Evolutionary conservation across 2,888 invertebrate genomes (phyloP).

Genomic region (Ganaspis brasiliensis): DNA sequence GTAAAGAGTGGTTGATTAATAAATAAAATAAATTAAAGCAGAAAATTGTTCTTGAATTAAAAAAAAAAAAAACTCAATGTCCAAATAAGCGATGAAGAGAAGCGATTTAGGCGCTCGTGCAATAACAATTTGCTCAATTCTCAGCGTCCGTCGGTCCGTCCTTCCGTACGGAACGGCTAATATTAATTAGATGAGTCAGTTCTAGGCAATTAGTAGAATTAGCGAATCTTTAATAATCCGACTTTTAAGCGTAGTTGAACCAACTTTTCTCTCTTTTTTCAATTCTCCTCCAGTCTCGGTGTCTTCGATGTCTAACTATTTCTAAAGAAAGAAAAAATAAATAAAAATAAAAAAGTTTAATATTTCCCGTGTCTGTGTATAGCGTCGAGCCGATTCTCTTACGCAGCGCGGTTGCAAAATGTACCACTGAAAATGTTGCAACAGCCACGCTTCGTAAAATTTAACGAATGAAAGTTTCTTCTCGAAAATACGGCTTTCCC

Average conservation of each 20-base stretch:
- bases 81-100: no score
- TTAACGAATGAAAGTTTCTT: slow-evolving; percentile 36
- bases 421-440: slow-evolving; percentile 48
- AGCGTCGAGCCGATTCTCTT: slow-evolving; percentile 53
- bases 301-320: slow-evolving; percentile 71
- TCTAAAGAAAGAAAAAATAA: slow-evolving; percentile 57
- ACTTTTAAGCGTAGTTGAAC: slow-evolving; percentile 30
- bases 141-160: slow-evolving; percentile 78
- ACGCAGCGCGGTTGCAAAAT: slow-evolving; percentile 72
- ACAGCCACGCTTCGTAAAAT: slow-evolving; percentile 43
- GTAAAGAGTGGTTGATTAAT: slow-evolving; percentile 41
- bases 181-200: slow-evolving; percentile 60
- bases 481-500: slow-evolving; percentile 15
- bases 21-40: background rate
- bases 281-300: slow-evolving; percentile 72
- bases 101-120: slow-evolving; percentile 76
- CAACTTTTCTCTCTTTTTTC: slow-evolving; percentile 67
- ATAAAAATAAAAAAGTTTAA: slow-evolving; percentile 62
- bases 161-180: slow-evolving; percentile 76
- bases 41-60: slow-evolving; percentile 23
- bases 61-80: slow-evolving; percentile 37
- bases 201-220: slow-evolving; percentile 36
- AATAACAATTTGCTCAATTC: slow-evolving; percentile 79
- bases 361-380: slow-evolving; percentile 49
- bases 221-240: slow-evolving; percentile 30